These are phyloP conservation scores for Chrysotoxum bicinctum DNA, from an alignment of 2,888 invertebrate genomes.

Conservation along the genomic window DNA sequence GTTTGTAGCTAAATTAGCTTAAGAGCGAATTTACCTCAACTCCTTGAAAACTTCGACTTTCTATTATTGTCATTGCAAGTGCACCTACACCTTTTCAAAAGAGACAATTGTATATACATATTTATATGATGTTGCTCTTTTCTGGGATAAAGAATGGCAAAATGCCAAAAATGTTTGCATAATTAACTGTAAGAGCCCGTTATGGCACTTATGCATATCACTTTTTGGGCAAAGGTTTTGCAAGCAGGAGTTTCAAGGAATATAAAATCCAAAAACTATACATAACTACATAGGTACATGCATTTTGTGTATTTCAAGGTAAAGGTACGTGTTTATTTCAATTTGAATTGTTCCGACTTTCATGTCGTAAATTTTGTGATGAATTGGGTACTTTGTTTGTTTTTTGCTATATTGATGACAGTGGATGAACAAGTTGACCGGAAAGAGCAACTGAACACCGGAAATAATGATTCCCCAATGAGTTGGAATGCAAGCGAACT, in stretches of 20 bases:
- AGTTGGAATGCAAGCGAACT: constrained; percentile 18
- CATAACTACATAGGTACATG: not conserved
- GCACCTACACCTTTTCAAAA: constrained; percentile 18
- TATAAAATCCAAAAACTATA: not conserved
- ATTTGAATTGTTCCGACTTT: constrained; percentile 63
- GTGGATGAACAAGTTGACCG: constrained; percentile 24
- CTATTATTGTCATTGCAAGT: constrained; percentile 7
- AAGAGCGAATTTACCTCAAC: not conserved
- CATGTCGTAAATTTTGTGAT: constrained; percentile 55
- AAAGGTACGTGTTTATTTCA: constrained; percentile 42
- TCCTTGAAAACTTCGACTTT: constrained; percentile 10
- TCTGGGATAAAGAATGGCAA: constrained; percentile 35
- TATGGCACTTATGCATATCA: constrained; percentile 53
- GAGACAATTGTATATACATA: constrained; percentile 7
- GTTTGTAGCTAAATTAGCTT: not conserved
- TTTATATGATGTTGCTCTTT: constrained; percentile 9
- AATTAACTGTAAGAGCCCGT: constrained; percentile 65
- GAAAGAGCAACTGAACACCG: constrained; percentile 57
- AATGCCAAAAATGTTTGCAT: constrained; percentile 67
- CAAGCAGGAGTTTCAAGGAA: constrained; percentile 12
- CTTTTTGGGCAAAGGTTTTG: not conserved
- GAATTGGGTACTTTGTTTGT: constrained; percentile 10
- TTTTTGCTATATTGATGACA: not conserved
- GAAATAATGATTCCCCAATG: constrained; percentile 54
- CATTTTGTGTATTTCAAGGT: not conserved